Base-by-base conservation (phyloP, 2,888 invertebrate species). In the Micoletzkya japonica region DNA sequence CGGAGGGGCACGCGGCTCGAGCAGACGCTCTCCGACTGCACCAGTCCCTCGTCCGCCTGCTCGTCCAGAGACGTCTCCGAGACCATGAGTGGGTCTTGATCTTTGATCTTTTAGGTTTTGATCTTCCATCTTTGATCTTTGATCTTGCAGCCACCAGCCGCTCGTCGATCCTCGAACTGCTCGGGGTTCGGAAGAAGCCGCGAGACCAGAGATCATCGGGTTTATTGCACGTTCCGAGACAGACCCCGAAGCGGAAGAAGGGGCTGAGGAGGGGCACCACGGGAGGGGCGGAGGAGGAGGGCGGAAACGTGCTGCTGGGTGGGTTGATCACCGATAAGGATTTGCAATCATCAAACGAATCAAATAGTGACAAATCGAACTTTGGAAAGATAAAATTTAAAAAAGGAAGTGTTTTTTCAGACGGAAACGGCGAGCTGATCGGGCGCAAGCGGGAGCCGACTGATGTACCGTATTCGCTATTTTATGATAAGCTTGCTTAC, bases 41-140 rank as follows among this genome's bases (percentile, higher is more conserved):
- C 82, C 14, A 82, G 82, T 52, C 82, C 84, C 0, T 83, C 82
- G 4, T 81, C 82, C 17, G 82, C 83, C 3, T 74, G 79, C 30
- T 83, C 82, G 4, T 82, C 80, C 7, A 74, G 80, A 70, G 84
- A 84, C 66, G 81, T 80, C 2, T 76, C 75, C 7, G 80, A 82
- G 70, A 73, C 70, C 10, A 83, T 83, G 82, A 82, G 82, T 82
- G 30, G 28, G 77, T 74, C 24, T 58, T 4, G 54, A 52, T 14
- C 6, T 17, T 20, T 52, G n/a, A 17, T 7, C 7, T n/a, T 52
- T 52, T 52, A 6, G 14, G 10, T 52, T 24, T 17, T n/a, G 52
- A 52, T 20, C n/a, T 14, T 10, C n/a, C 4, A 17, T 4, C 56
- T 30, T 4, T 2, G 24, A n/a, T 0, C 3, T 20, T 24, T 59